These are phyloP conservation scores for Clarias batrachus DNA, from an alignment of 2,113 vertebrate genomes.

Conservation along the genomic window DNA sequence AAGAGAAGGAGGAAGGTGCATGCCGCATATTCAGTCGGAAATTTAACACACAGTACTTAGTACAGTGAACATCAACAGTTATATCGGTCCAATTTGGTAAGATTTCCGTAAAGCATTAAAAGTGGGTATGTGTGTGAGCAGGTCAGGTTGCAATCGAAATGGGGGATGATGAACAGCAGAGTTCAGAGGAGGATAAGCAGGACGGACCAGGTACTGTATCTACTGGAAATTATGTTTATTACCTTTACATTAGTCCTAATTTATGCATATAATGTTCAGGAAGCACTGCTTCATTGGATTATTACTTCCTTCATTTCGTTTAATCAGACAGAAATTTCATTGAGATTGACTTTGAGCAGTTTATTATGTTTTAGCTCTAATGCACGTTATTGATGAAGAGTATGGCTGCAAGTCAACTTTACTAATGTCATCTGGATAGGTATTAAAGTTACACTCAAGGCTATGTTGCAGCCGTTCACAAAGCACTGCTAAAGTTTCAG, in stretches of 20 bases:
- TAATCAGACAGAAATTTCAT: neutral
- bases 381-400: neutral
- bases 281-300: neutral
- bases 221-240: neutral
- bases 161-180: constrained; percentile 68
- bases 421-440: neutral
- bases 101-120: neutral
- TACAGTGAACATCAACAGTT: neutral
- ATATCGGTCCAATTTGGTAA: neutral
- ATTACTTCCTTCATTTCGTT: neutral
- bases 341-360: neutral
- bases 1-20: constrained; percentile 79
- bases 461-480: too few relatives aligned
- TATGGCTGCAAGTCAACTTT: neutral
- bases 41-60: neutral
- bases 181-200: constrained; percentile 61
- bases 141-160: constrained; percentile 71
- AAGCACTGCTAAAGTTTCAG: neutral
- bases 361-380: neutral
- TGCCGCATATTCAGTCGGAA: neutral
- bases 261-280: neutral
- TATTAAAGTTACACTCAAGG: neutral
- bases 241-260: neutral
- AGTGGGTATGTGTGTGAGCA: constrained; percentile 41
- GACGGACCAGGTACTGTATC: constrained; percentile 63